Evolutionary conservation across 2,113 vertebrate genomes (phyloP), one percentile per base, ranked within the genome.

Genomic region (Myotis davidii): DNA sequence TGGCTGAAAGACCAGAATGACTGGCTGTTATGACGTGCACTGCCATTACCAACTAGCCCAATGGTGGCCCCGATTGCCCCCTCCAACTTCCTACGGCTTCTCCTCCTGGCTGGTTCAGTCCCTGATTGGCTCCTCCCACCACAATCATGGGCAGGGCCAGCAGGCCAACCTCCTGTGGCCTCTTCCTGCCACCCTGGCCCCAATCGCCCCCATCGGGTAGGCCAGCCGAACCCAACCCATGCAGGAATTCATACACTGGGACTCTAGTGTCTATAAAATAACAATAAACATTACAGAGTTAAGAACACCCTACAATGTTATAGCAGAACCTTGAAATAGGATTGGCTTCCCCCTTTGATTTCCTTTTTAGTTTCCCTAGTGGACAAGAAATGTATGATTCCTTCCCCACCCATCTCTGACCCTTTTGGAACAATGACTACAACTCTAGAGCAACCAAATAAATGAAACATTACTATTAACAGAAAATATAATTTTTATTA

Each of bases 351-450:
- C 45, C 16, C 21, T 50, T 23, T 32, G 8, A 85, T 11, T 13
- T 37, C 12, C 9, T 21, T 12, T 83, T 37, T 52, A 37, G n/a
- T 54, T 90, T 76, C 11, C 12, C 78, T 69, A 52, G 39, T 18
- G 14, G 5, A 56, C 6, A 72, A 34, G 17, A 72, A 5, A 5
- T 48, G 9, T 61, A 18, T 14, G 16, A 45, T 27, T 5, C 29
- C 12, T 9, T 42, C 10, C 17, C 2, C 4, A 3, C 14, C 3
- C 13, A 25, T 17, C 2, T 4, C 11, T 29, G 11, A 3, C 13
- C 12, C 3, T 18, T 17, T 42, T 61, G 56, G 69, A 9, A 64
- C 10, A 90, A 11, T n/a, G 34, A 76, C 77, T 65, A 67, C n/a
- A 13, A 37, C 27, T 56, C 20, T 20, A 59, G 13, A 78, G 4